Percentiles rank a stretch among this genome's conserved stretches.
Conservation (phyloP, 2,888 invertebrate species). For the Pinctada fucata region DNA sequence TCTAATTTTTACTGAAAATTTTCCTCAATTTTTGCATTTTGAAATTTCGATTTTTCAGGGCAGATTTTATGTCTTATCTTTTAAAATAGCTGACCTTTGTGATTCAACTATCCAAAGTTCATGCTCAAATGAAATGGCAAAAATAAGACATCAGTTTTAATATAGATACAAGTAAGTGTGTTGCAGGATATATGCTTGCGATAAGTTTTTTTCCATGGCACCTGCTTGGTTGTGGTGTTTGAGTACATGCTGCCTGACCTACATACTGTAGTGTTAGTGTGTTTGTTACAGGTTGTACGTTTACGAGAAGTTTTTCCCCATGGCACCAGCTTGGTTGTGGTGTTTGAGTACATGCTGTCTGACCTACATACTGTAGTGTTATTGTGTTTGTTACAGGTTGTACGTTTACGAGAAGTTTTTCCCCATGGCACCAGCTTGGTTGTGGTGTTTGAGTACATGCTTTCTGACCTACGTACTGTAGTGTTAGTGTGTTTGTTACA, state of each 20-base stretch:
- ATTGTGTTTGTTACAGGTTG: conserved; percentile 82
- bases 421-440: conserved; percentile 92
- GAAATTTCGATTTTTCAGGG: too few relatives aligned
- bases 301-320: conserved; percentile 93
- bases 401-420: conserved; percentile 91
- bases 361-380: conserved; percentile 64
- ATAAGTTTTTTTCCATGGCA: conserved; percentile 93
- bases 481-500: conserved; percentile 74
- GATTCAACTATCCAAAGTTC: too few relatives aligned
- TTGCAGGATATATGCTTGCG: conserved; percentile 89
- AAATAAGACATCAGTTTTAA: too few relatives aligned
- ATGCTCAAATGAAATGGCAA: too few relatives aligned
- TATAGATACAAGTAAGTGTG: neutral
- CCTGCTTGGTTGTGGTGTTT: conserved; percentile 92
- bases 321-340: conserved; percentile 91
- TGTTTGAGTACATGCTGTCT: conserved; percentile 94
- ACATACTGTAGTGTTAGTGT: neutral
- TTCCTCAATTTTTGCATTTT: too few relatives aligned
- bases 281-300: conserved; percentile 85
- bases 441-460: conserved; percentile 94
- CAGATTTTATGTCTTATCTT: too few relatives aligned
- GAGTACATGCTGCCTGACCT: conserved; percentile 90
- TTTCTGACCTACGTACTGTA: conserved; percentile 78
- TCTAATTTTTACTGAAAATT: too few relatives aligned
- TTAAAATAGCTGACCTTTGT: too few relatives aligned